phyloP scores from a whole-genome alignment of 2,797 vertebrate genomes.

The Myoxocephalus aenaeus region DNA sequence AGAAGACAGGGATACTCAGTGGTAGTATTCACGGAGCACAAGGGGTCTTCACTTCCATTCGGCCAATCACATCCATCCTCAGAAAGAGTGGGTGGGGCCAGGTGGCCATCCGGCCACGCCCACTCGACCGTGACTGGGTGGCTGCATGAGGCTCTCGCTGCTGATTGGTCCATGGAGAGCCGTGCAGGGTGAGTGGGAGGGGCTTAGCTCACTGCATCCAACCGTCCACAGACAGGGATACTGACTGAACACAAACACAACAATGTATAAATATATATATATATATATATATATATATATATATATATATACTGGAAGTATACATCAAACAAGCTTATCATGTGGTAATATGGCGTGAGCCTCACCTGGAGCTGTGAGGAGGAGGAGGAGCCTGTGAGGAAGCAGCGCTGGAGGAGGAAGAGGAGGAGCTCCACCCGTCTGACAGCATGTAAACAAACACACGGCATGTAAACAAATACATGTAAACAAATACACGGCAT shows the following conservation, averaged over 20 bases:
- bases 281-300: no score
- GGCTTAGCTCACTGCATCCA: slow-evolving; percentile 85
- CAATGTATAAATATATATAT: neutral
- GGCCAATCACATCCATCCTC: slow-evolving; percentile 53
- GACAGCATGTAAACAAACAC: slow-evolving; percentile 19
- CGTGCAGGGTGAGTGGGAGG: slow-evolving; percentile 80
- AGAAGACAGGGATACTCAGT: neutral
- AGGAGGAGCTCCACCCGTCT: slow-evolving; percentile 84
- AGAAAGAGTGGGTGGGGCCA: slow-evolving; percentile 87
- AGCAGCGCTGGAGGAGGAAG: slow-evolving; percentile 73
- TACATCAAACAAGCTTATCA: neutral
- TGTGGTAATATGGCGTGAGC: neutral
- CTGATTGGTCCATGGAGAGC: slow-evolving; percentile 78
- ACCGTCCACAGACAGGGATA: slow-evolving; percentile 93
- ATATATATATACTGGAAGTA: neutral
- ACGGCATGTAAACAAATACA: no score
- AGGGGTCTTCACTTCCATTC: neutral
- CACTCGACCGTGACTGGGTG: slow-evolving; percentile 78
- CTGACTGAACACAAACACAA: slow-evolving; percentile 82
- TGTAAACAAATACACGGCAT: no score
- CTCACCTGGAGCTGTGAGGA: slow-evolving; percentile 67
- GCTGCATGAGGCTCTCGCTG: slow-evolving; percentile 84
- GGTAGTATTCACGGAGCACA: neutral
- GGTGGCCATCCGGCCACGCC: slow-evolving; percentile 84
- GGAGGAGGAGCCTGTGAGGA: slow-evolving; percentile 58